These are phyloP conservation scores for Tauraco erythrolophus DNA, from an alignment of 2,113 vertebrate species.

Conservation along the genomic window DNA sequence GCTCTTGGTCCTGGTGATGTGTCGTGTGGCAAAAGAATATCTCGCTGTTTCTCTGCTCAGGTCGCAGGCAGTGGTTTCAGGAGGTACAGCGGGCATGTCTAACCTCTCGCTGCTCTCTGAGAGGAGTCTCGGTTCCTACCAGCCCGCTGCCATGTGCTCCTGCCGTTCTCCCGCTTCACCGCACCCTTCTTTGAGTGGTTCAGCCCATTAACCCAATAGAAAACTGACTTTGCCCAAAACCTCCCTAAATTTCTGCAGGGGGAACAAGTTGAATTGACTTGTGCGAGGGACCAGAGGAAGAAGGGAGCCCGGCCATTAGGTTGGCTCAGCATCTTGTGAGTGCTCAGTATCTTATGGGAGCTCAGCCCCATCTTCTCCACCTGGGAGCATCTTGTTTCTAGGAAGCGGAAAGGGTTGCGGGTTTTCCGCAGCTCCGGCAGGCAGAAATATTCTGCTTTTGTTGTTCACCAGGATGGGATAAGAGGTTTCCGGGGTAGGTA, in stretches of 20 bases:
- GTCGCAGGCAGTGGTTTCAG: neutral
- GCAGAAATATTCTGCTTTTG: neutral
- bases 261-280: neutral
- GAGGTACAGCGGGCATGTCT: neutral
- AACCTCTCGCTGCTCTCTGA: neutral
- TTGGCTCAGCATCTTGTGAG: neutral
- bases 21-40: neutral
- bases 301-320: neutral
- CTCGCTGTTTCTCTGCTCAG: neutral
- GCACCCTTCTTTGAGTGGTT: neutral
- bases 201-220: neutral
- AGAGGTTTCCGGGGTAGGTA: neutral
- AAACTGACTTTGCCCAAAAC: neutral
- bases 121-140: neutral
- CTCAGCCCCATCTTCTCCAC: neutral
- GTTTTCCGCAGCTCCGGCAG: neutral
- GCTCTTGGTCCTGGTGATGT: neutral
- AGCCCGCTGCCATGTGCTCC: rapidly evolving
- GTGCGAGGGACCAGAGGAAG: neutral
- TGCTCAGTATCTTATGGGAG: neutral
- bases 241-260: neutral
- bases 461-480: neutral
- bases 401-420: neutral
- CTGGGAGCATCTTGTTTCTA: neutral
- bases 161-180: rapidly evolving